These are phyloP conservation scores for Matsumyia berberina DNA, from an alignment of 2,888 invertebrate species.

Conservation along the genomic window DNA sequence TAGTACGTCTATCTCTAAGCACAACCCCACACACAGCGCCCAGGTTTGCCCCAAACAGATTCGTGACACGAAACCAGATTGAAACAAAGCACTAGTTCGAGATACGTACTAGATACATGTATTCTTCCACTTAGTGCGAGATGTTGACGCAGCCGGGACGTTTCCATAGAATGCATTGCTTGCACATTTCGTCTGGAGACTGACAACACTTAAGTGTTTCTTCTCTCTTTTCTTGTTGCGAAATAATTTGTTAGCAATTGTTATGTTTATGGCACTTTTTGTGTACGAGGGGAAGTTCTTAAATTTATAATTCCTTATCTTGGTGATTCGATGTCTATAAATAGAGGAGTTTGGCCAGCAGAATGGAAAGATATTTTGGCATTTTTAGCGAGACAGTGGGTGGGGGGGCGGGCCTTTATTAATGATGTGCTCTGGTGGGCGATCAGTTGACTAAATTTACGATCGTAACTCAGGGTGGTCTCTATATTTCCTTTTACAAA, in stretches of 20 bases:
- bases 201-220: slow-evolving; percentile 13
- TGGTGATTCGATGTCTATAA: slow-evolving; percentile 38
- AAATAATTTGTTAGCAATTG: slow-evolving; percentile 22
- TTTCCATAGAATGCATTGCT: slow-evolving; percentile 48
- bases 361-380: not conserved
- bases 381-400: not conserved
- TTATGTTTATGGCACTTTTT: slow-evolving; percentile 19
- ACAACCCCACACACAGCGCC: slow-evolving; percentile 42
- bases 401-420: not conserved
- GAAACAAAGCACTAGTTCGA: slow-evolving; percentile 29
- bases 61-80: slow-evolving; percentile 60
- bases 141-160: slow-evolving; percentile 25
- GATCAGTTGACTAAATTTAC: not conserved
- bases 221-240: slow-evolving; percentile 1
- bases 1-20: slow-evolving; percentile 53
- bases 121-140: slow-evolving; percentile 34
- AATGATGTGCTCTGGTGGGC: not conserved
- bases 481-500: too few relatives aligned
- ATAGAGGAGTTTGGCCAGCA: slow-evolving; percentile 2
- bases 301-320: slow-evolving; percentile 40
- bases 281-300: slow-evolving; percentile 9
- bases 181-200: slow-evolving; percentile 45
- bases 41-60: slow-evolving; percentile 19
- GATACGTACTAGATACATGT: slow-evolving; percentile 46
- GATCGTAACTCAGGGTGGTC: not conserved